A percentile compares a stretch with the other conserved stretches of the same genome.
Conservation (phyloP, 2,888 invertebrate genomes). For the Luperina nickerlii region DNA sequence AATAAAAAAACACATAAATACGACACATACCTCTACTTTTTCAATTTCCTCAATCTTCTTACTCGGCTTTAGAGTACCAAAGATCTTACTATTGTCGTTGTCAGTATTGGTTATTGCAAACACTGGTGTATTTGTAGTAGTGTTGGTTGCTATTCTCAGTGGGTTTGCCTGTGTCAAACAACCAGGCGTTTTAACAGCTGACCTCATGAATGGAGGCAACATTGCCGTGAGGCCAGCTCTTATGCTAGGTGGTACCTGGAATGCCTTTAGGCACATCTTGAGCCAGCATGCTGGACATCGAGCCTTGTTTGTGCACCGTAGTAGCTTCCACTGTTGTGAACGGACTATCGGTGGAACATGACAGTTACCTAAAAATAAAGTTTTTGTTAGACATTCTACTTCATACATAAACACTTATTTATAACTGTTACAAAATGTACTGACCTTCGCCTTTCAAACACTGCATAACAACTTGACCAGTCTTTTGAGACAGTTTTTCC, state of each 20-base stretch:
- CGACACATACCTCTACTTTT: constrained; percentile 79
- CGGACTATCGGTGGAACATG: constrained; percentile 93
- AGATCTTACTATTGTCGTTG: constrained; percentile 82
- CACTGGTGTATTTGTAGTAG: constrained; percentile 74
- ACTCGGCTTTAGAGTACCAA: constrained; percentile 77
- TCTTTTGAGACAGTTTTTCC: constrained; percentile 90
- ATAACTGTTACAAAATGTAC: constrained; percentile 36
- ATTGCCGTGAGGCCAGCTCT: constrained; percentile 92
- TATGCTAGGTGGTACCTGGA: constrained; percentile 93
- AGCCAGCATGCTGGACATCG: constrained; percentile 97
- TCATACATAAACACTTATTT: constrained; percentile 10
- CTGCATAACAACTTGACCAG: constrained; percentile 90
- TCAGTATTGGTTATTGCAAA: constrained; percentile 79
- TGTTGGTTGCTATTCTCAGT: constrained; percentile 75
- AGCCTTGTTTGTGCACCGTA: constrained; percentile 92
- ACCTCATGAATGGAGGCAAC: constrained; percentile 92
- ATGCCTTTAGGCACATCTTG: constrained; percentile 94
- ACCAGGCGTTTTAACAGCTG: constrained; percentile 75
- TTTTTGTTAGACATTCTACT: constrained; percentile 23
- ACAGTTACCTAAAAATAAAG: constrained; percentile 90
- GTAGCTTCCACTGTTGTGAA: constrained; percentile 93
- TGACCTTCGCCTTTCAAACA: constrained; percentile 93
- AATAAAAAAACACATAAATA: constrained; percentile 15
- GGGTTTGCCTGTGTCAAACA: constrained; percentile 80
- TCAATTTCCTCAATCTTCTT: constrained; percentile 83